Percentiles rank a stretch among this genome's conserved stretches.
Conservation (phyloP, 2,797 vertebrate species). For the Scolopax bukidnonensis region DNA sequence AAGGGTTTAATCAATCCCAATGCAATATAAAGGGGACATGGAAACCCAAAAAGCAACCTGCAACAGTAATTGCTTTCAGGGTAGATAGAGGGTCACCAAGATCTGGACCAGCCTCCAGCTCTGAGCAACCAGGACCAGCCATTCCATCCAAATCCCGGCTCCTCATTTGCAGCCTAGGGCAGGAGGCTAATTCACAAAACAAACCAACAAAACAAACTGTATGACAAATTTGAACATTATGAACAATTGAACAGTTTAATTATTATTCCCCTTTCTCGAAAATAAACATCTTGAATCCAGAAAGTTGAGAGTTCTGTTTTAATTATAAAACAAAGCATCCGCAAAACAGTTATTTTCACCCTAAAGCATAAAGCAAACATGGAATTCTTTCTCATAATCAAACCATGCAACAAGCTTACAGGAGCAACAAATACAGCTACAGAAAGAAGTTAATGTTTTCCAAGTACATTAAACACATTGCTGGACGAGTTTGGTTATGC, state of each 20-base stretch:
- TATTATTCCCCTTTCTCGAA: neutral
- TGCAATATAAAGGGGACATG: rapidly evolving
- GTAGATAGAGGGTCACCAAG: rapidly evolving
- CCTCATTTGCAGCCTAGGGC: neutral
- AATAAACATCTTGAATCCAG: neutral
- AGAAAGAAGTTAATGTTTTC: slow-evolving; percentile 56
- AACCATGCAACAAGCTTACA: neutral
- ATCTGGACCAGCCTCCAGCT: neutral
- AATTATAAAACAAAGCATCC: neutral
- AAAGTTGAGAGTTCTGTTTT: neutral
- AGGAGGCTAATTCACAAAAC: neutral
- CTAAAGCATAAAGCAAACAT: neutral
- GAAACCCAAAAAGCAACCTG: neutral
- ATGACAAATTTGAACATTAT: neutral
- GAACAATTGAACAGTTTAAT: neutral
- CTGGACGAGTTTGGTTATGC: slow-evolving; percentile 20
- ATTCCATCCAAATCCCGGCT: neutral
- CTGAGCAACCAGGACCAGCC: neutral
- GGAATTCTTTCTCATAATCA: neutral
- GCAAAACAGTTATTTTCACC: neutral
- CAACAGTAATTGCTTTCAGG: neutral
- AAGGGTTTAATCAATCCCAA: neutral
- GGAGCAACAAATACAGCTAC: neutral
- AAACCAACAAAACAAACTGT: neutral
- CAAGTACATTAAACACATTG: slow-evolving; percentile 17